Percentiles rank a stretch among this genome's conserved stretches.
phyloP scores from a whole-genome alignment of 2,113 vertebrate genomes.

The Trematomus loennbergii region DNA sequence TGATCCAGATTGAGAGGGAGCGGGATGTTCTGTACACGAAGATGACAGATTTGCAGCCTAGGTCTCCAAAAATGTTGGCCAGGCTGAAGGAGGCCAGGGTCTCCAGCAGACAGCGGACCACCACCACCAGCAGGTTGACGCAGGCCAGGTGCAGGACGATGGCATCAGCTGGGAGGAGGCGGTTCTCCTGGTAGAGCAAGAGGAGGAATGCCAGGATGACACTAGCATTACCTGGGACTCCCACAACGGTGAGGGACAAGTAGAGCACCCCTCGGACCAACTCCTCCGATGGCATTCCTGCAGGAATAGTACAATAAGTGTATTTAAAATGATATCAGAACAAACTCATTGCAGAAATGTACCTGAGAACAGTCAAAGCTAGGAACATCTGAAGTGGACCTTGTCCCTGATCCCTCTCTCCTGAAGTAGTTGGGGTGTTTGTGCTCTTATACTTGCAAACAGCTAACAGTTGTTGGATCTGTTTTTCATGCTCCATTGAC shows the following conservation, averaged over 20 bases:
- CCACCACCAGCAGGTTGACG: constrained; percentile 81
- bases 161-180: constrained; percentile 79
- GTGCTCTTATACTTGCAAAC: constrained; percentile 75
- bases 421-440: constrained; percentile 37
- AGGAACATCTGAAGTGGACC: constrained; percentile 28
- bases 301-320: not conserved
- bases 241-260: constrained; percentile 74
- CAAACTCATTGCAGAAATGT: not conserved
- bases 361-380: constrained; percentile 34
- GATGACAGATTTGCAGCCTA: constrained; percentile 80
- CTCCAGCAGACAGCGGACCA: constrained; percentile 79
- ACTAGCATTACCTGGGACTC: constrained; percentile 79
- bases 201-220: constrained; percentile 80
- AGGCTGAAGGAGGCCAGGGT: constrained; percentile 76
- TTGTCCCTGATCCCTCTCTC: constrained; percentile 18
- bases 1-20: constrained; percentile 85
- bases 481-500: constrained; percentile 76
- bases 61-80: constrained; percentile 70
- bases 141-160: constrained; percentile 81
- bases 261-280: constrained; percentile 77
- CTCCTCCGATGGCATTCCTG: constrained; percentile 64
- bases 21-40: constrained; percentile 81
- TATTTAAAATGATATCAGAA: not conserved
- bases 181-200: constrained; percentile 61
- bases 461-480: constrained; percentile 40